Base-by-base conservation (phyloP, 2,113 vertebrate genomes). In the Takifugu bimaculatus region DNA sequence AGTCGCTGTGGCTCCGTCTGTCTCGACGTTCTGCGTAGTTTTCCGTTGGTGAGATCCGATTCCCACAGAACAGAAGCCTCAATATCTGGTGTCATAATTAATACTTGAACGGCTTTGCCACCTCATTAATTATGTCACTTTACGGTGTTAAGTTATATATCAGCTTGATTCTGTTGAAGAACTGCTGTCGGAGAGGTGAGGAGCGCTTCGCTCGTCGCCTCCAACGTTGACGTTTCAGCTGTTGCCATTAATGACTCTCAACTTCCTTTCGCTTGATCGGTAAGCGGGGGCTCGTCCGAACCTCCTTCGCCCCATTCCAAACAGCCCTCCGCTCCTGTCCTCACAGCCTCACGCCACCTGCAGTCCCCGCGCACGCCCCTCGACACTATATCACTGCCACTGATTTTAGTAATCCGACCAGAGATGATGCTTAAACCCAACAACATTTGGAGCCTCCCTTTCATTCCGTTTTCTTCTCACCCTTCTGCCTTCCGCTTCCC, bases 391-490 rank as follows among this genome's bases (percentile, higher is more conserved):
- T 55, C 63, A 20, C 48, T 84, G 74, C 81, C 73, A 71, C 63
- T 65, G 53, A 70, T 62, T 35, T 72, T 59, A 42, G 58, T 72
- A 55, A 70, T 77, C 78, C 59, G 76, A 85, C 59, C 72, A 70
- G 71, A 74, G 68, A 69, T 58, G 15, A 72, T 58, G 72, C 74
- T 76, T 54, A 56, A 69, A 72, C 63, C 70, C 67, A 58, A 75
- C 63, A 71, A 65, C 70, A 73, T 82, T 76, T 77, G 84, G 84
- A 85, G 84, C 80, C 77, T 65, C 54, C 68, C 66, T 64, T 63
- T 63, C 57, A 60, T 69, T 70, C 72, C 66, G 57, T 20, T 50
- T 59, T 7, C 13, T 70, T 59, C 60, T 69, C 57, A 70, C 63
- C 70, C 73, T 67, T 65, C 71, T 52, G 49, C 72, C 57, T 66